These are phyloP conservation scores for Furcula furcula DNA, from an alignment of 2,888 invertebrate genomes.

Conservation along the genomic window DNA sequence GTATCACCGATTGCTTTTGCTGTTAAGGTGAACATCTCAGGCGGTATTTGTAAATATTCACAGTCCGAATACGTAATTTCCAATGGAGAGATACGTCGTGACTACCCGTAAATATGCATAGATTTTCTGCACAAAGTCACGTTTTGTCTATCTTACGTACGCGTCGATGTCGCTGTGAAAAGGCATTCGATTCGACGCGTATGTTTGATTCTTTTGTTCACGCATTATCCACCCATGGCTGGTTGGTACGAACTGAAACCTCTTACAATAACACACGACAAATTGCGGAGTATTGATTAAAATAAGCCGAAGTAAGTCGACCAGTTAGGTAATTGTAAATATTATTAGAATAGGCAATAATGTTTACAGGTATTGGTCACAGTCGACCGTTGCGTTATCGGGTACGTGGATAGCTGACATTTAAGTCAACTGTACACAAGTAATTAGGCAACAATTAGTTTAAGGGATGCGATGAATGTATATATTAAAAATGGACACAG, in stretches of 20 bases:
- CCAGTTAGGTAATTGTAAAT: conserved; percentile 9
- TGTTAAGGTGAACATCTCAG: conserved; percentile 57
- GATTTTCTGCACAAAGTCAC: too few relatives aligned
- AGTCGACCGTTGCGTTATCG: conserved; percentile 9
- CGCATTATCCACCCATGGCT: conserved; percentile 54
- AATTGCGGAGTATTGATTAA: conserved; percentile 29
- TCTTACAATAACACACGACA: conserved; percentile 49
- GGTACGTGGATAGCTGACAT: conserved; percentile 17
- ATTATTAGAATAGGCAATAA: conserved; percentile 7
- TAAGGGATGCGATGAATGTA: conserved; percentile 13
- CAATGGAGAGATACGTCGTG: too few relatives aligned
- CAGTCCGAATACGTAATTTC: too few relatives aligned
- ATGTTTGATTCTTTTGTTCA: conserved; percentile 73
- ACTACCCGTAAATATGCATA: too few relatives aligned
- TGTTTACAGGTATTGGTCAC: conserved; percentile 9
- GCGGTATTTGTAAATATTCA: conserved; percentile 68
- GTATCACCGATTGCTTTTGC: conserved; percentile 31
- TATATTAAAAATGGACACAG: conserved; percentile 12
- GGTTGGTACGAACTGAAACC: conserved; percentile 59
- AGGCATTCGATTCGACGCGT: conserved; percentile 65
- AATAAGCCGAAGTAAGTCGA: conserved; percentile 11
- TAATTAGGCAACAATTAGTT: conserved; percentile 29
- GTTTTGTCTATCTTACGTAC: conserved; percentile 35
- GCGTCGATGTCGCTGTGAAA: conserved; percentile 60
- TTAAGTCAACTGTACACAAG: conserved; percentile 20